These are phyloP conservation scores for Decapterus maruadsi DNA, from an alignment of 2,797 vertebrate species.

Conservation along the genomic window DNA sequence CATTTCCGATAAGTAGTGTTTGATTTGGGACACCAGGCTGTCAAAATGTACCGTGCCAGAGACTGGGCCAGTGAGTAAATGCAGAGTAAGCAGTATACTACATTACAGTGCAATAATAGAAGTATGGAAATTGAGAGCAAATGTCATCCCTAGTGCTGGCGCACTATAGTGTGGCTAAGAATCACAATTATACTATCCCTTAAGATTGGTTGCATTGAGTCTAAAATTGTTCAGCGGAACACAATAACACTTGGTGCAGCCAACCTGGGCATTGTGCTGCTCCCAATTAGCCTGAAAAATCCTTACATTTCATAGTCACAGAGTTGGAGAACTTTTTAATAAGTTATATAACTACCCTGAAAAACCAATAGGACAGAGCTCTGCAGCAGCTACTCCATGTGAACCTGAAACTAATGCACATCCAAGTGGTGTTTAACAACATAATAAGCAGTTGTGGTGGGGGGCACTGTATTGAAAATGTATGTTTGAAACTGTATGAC, in stretches of 20 bases:
- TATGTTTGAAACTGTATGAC: neutral
- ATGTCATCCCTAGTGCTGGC: neutral
- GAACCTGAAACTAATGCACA: constrained; percentile 34
- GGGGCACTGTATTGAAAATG: constrained; percentile 1
- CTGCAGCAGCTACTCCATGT: constrained; percentile 27
- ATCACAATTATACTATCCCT: neutral
- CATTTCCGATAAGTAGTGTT: too few relatives aligned
- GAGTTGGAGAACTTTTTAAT: constrained; percentile 29
- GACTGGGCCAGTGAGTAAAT: too few relatives aligned
- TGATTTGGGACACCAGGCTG: too few relatives aligned
- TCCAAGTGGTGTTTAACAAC: constrained; percentile 10
- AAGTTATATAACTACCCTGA: constrained; percentile 36
- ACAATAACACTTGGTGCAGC: constrained; percentile 23
- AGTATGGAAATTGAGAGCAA: neutral
- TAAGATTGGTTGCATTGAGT: neutral
- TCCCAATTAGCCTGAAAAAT: constrained; percentile 43
- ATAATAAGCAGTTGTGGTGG: constrained; percentile 3
- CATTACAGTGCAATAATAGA: too few relatives aligned
- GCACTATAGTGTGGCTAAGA: neutral
- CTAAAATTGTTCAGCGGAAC: constrained; percentile 4
- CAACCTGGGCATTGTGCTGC: neutral
- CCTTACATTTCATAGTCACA: constrained; percentile 24
- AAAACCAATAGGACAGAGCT: constrained; percentile 21
- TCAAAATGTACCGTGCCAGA: too few relatives aligned
- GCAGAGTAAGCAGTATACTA: too few relatives aligned